Base-by-base conservation (phyloP, 2,797 vertebrate genomes). In the Siniperca undulata region DNA sequence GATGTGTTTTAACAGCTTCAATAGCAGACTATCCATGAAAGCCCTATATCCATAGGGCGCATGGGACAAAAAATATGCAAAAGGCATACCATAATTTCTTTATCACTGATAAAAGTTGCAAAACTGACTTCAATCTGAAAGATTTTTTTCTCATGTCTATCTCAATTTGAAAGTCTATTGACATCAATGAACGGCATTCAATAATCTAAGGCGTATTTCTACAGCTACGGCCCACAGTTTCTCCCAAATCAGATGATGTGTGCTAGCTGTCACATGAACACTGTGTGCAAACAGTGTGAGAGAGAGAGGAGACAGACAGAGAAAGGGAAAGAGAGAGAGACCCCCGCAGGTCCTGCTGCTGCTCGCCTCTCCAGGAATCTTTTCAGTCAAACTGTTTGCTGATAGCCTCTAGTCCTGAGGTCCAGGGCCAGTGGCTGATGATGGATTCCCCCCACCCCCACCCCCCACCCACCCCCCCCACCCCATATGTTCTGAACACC, bases 191-290 rank as follows among this genome's bases (percentile, higher is more conserved):
- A 62, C 3, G 8, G 58, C 79, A 77, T 73, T 82, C 77, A 83
- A 86, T 74, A 80, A 86, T 82, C 55, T 60, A 56, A 83, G 70
- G 77, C 80, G 77, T 77, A 85, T 77, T 89, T 92, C 83, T 79
- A 66, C 80, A 89, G 78, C 81, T 78, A 36, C 38, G 74, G 77
- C 70, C 74, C 75, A 82, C 76, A 86, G 64, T 82, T 87, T 84
- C 77, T 81, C 77, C 80, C 65, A 83, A 93, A 93, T 93, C 92
- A 92, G 91, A 94, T 92, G 86, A 94, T 91, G 86, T 89, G 89
- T 86, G 82, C 89, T 87, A 80, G 84, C 84, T 91, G 89, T 94
- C 93, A 94, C 91, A 93, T 94, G 93, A 91, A 90, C 81, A 73
- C 82, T 89, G 90, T 89, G 88, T 88, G 84, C 90, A 87, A 91